Conservation (phyloP, 2,797 vertebrate genomes). For the Halcyon smyrnensis region DNA sequence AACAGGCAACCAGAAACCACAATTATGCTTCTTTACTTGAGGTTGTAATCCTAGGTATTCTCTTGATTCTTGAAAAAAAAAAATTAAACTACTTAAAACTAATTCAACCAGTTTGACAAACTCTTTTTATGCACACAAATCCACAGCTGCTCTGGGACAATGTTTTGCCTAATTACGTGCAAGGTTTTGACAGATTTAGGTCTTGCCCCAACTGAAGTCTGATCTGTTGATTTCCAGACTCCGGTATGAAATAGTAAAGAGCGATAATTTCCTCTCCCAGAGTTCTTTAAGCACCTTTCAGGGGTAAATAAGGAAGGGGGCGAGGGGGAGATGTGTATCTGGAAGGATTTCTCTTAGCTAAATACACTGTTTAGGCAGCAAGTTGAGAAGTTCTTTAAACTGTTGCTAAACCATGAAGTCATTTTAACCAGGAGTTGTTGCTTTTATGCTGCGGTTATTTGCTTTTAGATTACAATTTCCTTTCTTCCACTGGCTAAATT, state of each 20-base stretch:
- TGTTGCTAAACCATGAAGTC: too few species aligned
- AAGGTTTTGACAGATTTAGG: neutral
- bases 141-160: neutral
- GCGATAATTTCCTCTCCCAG: neutral
- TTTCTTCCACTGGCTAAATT: neutral
- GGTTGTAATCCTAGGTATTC: neutral
- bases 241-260: neutral
- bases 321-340: fast-evolving
- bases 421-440: neutral
- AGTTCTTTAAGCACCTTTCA: neutral
- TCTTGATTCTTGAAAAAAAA: neutral
- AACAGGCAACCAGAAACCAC: neutral
- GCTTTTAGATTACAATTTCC: neutral
- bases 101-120: neutral
- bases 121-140: neutral
- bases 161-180: neutral
- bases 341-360: too few species aligned
- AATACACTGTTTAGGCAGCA: too few species aligned
- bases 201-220: neutral
- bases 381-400: too few species aligned
- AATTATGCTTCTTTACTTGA: neutral
- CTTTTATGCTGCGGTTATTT: neutral
- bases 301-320: too few species aligned
- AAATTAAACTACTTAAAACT: neutral
- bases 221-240: neutral